Conservation (phyloP, 2,113 vertebrate genomes). For the Rana temporaria region DNA sequence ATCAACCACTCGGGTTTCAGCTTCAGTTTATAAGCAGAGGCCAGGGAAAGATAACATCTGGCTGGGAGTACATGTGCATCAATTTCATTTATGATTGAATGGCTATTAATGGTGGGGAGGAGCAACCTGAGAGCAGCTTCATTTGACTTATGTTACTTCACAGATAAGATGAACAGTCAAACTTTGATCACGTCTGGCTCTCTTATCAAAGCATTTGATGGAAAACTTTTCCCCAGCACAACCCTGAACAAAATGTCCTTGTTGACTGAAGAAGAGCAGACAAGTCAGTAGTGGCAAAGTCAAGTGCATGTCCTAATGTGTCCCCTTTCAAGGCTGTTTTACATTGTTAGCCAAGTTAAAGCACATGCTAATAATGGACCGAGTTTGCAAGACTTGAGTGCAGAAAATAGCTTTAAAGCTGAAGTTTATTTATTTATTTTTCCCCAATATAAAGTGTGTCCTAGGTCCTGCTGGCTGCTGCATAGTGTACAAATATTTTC, state of each 20-base stretch:
- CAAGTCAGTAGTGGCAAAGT: conserved; percentile 15
- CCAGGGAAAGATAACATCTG: conserved; percentile 83
- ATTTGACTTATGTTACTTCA: conserved; percentile 71
- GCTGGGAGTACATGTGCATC: conserved; percentile 72
- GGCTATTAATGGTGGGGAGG: conserved; percentile 77
- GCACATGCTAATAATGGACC: neutral
- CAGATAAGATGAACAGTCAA: conserved; percentile 71
- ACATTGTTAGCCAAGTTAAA: neutral
- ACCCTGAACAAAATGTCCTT: conserved; percentile 46
- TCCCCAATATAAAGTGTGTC: too few species aligned
- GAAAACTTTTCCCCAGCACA: conserved; percentile 59
- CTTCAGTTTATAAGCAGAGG: conserved; percentile 80
- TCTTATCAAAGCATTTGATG: conserved; percentile 58
- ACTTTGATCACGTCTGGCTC: conserved; percentile 68
- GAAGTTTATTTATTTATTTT: too few species aligned
- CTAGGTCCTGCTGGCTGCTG: too few species aligned
- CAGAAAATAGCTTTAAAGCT: neutral
- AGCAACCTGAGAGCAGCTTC: conserved; percentile 70
- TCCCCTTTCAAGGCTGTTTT: conserved; percentile 14
- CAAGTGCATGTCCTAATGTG: conserved; percentile 17
- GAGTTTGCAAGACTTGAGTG: neutral
- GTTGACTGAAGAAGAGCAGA: conserved; percentile 39
- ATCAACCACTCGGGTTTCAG: conserved; percentile 86
- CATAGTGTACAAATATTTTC: too few species aligned
- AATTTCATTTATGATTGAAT: conserved; percentile 75